These are phyloP conservation scores for Nasonia longicornis DNA, from an alignment of 1,140 invertebrate genomes.

Conservation along the genomic window DNA sequence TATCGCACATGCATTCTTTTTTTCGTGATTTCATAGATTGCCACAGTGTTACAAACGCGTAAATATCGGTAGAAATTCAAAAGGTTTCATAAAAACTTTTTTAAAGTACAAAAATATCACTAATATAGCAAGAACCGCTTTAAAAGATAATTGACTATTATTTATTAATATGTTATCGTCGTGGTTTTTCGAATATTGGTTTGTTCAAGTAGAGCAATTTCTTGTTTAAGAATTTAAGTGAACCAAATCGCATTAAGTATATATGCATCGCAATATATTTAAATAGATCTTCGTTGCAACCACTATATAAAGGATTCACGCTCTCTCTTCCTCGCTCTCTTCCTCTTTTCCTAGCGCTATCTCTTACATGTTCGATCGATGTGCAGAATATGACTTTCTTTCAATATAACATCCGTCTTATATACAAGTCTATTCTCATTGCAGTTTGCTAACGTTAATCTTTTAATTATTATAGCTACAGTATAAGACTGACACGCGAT, in stretches of 20 bases:
- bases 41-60: neutral
- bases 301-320: conserved; percentile 44
- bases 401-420: conserved; percentile 17
- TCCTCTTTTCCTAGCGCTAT: neutral
- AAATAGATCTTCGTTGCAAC: conserved; percentile 47
- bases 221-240: conserved; percentile 32
- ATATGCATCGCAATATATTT: neutral
- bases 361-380: neutral
- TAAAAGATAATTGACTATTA: conserved; percentile 32
- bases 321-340: neutral
- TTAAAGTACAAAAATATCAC: conserved; percentile 30
- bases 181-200: conserved; percentile 16
- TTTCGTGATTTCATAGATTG: neutral
- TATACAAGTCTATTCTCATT: conserved; percentile 45
- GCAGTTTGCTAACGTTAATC: conserved; percentile 53
- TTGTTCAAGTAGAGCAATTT: conserved; percentile 23
- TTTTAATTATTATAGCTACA: conserved; percentile 39
- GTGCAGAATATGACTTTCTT: conserved; percentile 46
- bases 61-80: conserved; percentile 12
- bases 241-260: conserved; percentile 3
- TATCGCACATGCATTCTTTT: conserved; percentile 8
- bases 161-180: conserved; percentile 11
- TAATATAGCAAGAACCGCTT: neutral
- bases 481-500: conserved; percentile 39
- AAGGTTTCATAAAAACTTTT: conserved; percentile 16